Base-by-base conservation (phyloP, 2,888 invertebrate genomes). In the Hecatera dysodea region DNA sequence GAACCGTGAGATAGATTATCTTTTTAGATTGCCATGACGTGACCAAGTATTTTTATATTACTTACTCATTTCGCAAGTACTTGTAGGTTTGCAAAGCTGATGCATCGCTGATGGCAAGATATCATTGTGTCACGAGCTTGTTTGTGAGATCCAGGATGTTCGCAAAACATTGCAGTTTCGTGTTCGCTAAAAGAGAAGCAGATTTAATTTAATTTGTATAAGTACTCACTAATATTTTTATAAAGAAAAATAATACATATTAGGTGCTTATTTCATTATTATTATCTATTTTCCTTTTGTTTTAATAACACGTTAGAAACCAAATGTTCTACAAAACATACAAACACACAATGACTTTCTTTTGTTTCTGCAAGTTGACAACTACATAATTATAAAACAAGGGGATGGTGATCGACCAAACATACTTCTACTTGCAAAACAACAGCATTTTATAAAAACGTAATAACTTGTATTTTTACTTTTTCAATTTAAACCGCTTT, bases 1-100 rank as follows among this genome's bases (percentile, higher is more conserved):
- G 88, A 90, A 78, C 36, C 94, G 94, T 94, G 95, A 92, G 90
- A 82, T 75, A 88, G 94, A 94, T 94, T 88, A 94, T 95, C 94
- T 92, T 87, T 88, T 89, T 88, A 87, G 88, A 85, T 85, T 85
- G 75, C 78, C 69, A 80, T 85, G 88, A 91, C 90, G 87, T 89
- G 89, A 86, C 86, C 83, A 86, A 88, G 87, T 87, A 84, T 87
- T 87, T 85, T 81, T 82, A 83, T 87, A 87, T 84, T 86, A 86
- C 67, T 63, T 64, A 80, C 83, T 86, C 80, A 89, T 89, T 89
- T 87, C 70, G 89, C 86, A 84, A 83, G 77, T 75, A 82, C 66
- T 56, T n/a, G 70, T 86, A 67, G 78, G 69, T 86, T 85, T 84
- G 85, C 84, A 80, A 83, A 70, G 80, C 81, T 80, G 81, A 81